phyloP scores from a whole-genome alignment of 1,140 invertebrate species.

The Lanistes nyassanus region DNA sequence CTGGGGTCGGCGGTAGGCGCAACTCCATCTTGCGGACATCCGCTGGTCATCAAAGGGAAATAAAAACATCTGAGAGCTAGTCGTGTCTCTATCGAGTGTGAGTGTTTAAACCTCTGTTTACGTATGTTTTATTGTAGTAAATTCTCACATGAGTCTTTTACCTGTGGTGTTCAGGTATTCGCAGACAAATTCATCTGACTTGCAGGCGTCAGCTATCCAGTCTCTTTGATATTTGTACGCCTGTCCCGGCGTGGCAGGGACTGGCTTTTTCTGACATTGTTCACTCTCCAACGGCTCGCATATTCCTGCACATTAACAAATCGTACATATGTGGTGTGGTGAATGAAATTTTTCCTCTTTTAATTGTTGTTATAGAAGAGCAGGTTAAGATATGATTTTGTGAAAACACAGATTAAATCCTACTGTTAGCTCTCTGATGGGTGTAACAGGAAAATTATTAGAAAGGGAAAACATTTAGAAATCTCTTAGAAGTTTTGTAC shows the following conservation, averaged over 20 bases:
- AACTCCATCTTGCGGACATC: slow-evolving; percentile 6
- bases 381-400: no score
- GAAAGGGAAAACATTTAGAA: no score
- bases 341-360: no score
- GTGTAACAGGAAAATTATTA: no score
- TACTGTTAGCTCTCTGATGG: no score
- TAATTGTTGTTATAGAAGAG: no score
- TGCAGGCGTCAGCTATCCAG: background rate
- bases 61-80: background rate
- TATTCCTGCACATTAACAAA: slow-evolving; percentile 33
- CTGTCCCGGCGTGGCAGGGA: slow-evolving; percentile 9
- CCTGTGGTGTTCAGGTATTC: background rate
- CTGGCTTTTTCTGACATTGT: slow-evolving; percentile 2
- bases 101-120: background rate
- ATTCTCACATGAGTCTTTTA: no score
- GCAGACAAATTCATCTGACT: background rate
- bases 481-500: no score
- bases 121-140: background rate
- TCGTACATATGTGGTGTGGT: no score
- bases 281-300: slow-evolving; percentile 36
- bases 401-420: no score
- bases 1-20: background rate
- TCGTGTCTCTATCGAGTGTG: background rate
- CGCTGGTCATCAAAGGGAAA: slow-evolving; percentile 9
- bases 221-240: background rate